Evolutionary conservation across 2,113 vertebrate genomes (phyloP), one percentile per base, ranked within the genome.

Genomic region (Garra rufa): DNA sequence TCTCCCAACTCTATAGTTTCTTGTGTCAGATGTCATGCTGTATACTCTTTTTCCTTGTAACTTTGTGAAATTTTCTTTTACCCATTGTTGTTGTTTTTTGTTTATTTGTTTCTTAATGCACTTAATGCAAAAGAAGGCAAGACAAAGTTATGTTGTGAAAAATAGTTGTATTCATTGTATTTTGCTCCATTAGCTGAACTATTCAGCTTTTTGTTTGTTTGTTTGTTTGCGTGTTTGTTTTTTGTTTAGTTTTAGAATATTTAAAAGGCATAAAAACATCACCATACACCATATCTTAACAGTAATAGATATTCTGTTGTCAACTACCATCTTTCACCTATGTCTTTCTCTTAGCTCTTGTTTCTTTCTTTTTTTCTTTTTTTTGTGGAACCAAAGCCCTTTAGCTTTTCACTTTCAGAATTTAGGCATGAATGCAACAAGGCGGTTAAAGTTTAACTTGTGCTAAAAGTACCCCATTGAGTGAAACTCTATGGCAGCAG

Each of bases 391-490:
- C 24, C 76, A 55, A 50, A 1, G 52, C 76, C 73, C 82, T 81
- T 10, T 52, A 46, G 38, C 83, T 82, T 92, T 90, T 91, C 90
- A 92, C 88, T 93, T 93, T 88, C 75, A 77, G 87, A 91, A 85
- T 81, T 85, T 70, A 74, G 87, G 87, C 91, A 91, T 89, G 88
- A 92, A 93, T 91, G 89, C 75, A 88, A 93, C 93, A 94, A 92
- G 90, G 92, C 88, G 96, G 98, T 99, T 99, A 99, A 99, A 97
- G 92, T 97, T 92, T 99, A 99, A 99, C 98, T 94, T 92, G 89
- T 79, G 86, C 92, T 90, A 93, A 97, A 97, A 94, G 95, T 93
- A 89, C 89, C 91, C 88, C 93, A 95, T 93, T 92, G 94, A 97
- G 96, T 94, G 89, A 93, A 95, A 92, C 86, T 93, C 95, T 93